phyloP scores from a whole-genome alignment of 2,888 invertebrate genomes.

The Pollenia griseotomentosa region DNA sequence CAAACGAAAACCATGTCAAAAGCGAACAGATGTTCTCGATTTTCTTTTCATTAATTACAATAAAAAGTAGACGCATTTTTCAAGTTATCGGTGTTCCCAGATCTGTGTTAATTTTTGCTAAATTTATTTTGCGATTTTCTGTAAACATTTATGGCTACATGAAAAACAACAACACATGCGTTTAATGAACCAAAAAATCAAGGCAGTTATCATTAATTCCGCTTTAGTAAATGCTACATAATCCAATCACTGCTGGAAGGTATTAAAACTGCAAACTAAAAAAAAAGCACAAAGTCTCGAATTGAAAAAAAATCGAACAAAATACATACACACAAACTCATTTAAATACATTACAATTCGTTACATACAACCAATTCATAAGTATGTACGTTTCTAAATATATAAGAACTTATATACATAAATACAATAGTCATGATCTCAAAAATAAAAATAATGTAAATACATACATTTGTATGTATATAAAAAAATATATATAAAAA shows the following conservation, averaged over 20 bases:
- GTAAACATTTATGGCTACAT: slow-evolving; percentile 50
- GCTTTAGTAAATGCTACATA: slow-evolving; percentile 71
- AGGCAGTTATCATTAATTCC: slow-evolving; percentile 71
- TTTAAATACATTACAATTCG: slow-evolving; percentile 18
- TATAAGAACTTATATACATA: slow-evolving; percentile 7
- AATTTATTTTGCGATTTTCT: slow-evolving; percentile 25
- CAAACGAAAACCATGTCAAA: not conserved
- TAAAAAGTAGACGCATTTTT: not conserved
- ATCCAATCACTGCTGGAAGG: slow-evolving; percentile 69
- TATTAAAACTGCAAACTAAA: slow-evolving; percentile 64
- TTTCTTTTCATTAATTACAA: not conserved
- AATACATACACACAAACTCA: not conserved
- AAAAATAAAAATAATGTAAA: slow-evolving; percentile 5
- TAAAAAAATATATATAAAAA: slow-evolving; percentile 2
- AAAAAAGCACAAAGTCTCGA: slow-evolving; percentile 18
- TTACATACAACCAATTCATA: slow-evolving; percentile 8
- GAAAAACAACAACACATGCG: slow-evolving; percentile 65
- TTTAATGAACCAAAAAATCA: slow-evolving; percentile 72
- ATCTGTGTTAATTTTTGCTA: slow-evolving; percentile 15
- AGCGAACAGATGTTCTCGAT: not conserved
- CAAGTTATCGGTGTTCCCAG: not conserved
- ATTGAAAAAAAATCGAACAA: slow-evolving; percentile 2
- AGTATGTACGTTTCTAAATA: not conserved
- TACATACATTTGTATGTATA: no score
- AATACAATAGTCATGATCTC: slow-evolving; percentile 47